Evolutionary conservation across 2,888 invertebrate genomes (phyloP).

Genomic region (Sicus ferrugineus): DNA sequence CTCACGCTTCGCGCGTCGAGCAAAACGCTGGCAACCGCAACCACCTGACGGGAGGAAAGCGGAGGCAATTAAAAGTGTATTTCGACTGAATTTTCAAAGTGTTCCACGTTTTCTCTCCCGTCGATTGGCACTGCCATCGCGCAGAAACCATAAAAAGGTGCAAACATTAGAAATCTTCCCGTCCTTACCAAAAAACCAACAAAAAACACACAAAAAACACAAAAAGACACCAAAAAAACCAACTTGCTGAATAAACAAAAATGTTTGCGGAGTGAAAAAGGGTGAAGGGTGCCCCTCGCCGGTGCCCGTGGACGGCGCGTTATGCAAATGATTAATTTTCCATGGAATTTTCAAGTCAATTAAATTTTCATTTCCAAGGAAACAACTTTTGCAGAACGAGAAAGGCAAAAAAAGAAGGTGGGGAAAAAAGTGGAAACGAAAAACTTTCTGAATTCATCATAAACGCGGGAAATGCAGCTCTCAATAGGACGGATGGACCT

Average conservation of each 20-base stretch:
- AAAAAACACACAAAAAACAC: no score
- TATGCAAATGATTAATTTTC: conserved; percentile 60
- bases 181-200: background rate
- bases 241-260: no score
- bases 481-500: conserved; percentile 21
- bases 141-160: no score
- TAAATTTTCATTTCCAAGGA: conserved; percentile 47
- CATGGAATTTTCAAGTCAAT: conserved; percentile 57
- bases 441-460: conserved; percentile 14
- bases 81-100: conserved; percentile 31
- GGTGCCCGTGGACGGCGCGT: conserved; percentile 40
- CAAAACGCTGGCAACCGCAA: conserved; percentile 29
- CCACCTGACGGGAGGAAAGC: conserved; percentile 42
- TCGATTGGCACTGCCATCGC: no score
- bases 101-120: no score
- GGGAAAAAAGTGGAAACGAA: background rate
- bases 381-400: conserved; percentile 19
- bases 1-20: background rate
- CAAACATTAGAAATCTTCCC: background rate
- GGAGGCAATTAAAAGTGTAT: conserved; percentile 23
- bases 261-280: background rate
- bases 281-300: background rate
- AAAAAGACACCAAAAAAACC: no score
- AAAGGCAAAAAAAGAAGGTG: background rate
- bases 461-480: conserved; percentile 21